A percentile compares a stretch with the other conserved stretches of the same genome.
Evolutionary conservation across 2,113 vertebrate species (phyloP).

Genomic region (Heterochromis multidens): DNA sequence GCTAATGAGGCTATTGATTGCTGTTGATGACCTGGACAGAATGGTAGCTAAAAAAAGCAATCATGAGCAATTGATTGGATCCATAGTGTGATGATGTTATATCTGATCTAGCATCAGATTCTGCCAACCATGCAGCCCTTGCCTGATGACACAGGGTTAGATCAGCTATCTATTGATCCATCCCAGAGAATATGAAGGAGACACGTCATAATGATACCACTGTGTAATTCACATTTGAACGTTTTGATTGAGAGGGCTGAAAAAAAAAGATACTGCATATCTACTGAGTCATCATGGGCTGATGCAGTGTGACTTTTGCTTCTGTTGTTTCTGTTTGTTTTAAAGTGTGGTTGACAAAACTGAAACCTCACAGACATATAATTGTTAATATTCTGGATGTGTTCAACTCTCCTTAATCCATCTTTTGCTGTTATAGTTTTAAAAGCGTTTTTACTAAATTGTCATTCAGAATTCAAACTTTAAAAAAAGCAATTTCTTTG

Average conservation of each 20-base stretch:
- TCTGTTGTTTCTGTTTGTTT: background rate
- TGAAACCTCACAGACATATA: background rate
- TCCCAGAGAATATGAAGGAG: background rate
- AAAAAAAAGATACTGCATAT: background rate
- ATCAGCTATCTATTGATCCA: background rate
- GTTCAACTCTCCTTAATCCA: background rate
- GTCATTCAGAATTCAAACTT: background rate
- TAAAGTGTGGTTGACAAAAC: background rate
- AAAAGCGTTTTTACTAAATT: background rate
- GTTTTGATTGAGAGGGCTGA: background rate
- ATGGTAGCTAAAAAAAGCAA: background rate
- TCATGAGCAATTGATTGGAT: constrained; percentile 26
- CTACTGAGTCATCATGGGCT: background rate
- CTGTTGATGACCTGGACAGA: constrained; percentile 13
- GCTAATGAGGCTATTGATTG: constrained; percentile 1
- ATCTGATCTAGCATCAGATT: background rate
- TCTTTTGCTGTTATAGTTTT: background rate
- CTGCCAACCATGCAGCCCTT: background rate
- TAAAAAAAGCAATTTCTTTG: too few relatives aligned
- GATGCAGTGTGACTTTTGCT: background rate
- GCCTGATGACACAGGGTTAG: background rate
- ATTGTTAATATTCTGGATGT: background rate
- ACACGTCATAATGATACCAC: background rate
- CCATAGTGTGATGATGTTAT: background rate
- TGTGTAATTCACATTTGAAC: background rate